Evolutionary conservation across 2,113 vertebrate species (phyloP).

Genomic region (Vidua chalybeata): DNA sequence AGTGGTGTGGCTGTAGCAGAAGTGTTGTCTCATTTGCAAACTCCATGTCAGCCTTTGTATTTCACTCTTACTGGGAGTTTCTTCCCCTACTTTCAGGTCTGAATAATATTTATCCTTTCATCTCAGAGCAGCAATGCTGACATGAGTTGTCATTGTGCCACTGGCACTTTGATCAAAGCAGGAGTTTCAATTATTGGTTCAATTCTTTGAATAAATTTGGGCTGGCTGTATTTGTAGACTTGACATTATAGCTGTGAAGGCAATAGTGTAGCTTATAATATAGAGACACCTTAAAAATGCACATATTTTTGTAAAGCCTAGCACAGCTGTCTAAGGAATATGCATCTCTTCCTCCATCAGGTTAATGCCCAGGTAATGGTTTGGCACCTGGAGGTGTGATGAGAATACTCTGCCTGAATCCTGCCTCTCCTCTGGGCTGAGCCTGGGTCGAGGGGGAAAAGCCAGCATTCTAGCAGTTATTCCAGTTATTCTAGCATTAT

Average conservation of each 20-base stretch:
- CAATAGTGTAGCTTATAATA: not conserved
- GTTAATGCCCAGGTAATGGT: not conserved
- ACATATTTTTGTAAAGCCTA: not conserved
- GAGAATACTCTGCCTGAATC: not conserved
- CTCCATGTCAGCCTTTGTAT: conserved; percentile 27
- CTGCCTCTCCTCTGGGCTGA: not conserved
- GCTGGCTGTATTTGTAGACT: not conserved
- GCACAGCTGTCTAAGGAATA: not conserved
- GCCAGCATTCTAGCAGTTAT: fast-evolving
- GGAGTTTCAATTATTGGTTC: conserved; percentile 36
- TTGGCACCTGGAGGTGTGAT: not conserved
- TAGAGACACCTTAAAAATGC: not conserved
- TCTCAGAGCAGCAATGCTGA: not conserved
- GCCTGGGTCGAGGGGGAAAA: fast-evolving
- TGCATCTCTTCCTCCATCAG: fast-evolving
- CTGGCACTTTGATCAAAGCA: conserved; percentile 37
- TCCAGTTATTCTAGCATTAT: not conserved
- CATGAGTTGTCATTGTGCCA: not conserved
- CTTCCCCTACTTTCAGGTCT: not conserved
- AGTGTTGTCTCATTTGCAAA: fast-evolving
- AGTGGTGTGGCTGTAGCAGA: not conserved
- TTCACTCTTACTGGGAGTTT: not conserved
- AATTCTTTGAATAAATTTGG: not conserved
- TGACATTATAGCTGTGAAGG: not conserved
- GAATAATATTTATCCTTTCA: conserved; percentile 7